Evolutionary conservation across 2,113 vertebrate species (phyloP), one percentile per base, ranked within the genome.

Genomic region (Pachyramphus minor): DNA sequence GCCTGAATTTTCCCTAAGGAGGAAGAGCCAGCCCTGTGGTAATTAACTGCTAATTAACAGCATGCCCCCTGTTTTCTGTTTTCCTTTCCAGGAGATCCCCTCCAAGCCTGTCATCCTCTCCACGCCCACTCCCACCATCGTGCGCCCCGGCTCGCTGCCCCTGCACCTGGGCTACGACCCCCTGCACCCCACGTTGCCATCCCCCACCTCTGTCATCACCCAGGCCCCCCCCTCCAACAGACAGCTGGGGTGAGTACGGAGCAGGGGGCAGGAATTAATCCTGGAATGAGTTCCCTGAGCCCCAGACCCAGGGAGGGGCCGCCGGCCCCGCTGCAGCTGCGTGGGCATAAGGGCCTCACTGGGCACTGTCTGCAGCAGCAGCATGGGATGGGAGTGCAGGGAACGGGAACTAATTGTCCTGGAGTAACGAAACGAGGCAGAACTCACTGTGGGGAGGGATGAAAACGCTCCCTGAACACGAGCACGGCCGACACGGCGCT

Each of bases 171-270:
- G 98, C 58, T 99, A 99, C 55, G 99, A 99, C 64, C 97, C 98
- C 41, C 97, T 99, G 73, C 99, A 99, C 45, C 98, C 99, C 78
- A 99, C 99, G 11, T 98, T 99, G 98, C 99, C 99, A 3, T 99
- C 99, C 31, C 99, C 99, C 39, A 99, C 99, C 53, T 99, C 99
- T 0, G 99, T 99, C 97, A 99, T 99, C 97, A 99, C 99, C 87
- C 99, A 99, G 96, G 98, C 99, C 5, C 99, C 99, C 39, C 99
- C 99, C 69, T 98, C 99, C 97, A 99, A 98, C 98, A 97, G 99
- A 23, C 98, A 99, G 68, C 98, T 99, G 19, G 98, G 99, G 99
- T 99, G 96, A 99, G 99, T 97, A 52, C 52, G 12, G 66, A 74
- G n/a, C 31, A 12, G 11, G n/a, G 59, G 59, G 41, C 76, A 15